Conservation (phyloP, 2,113 vertebrate species). For the Actenoides hombroni region DNA sequence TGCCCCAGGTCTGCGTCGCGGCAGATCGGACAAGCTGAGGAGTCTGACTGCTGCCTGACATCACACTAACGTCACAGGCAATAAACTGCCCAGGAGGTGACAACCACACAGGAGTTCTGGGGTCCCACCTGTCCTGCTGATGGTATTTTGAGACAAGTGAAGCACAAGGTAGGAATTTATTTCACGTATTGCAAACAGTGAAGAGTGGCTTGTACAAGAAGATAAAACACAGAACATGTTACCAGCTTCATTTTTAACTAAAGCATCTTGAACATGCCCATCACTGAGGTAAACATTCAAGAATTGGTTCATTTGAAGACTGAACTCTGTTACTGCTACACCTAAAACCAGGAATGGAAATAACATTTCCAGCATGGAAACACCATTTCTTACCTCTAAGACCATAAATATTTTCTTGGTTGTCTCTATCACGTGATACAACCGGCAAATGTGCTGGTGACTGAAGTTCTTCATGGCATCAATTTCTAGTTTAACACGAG, state of each 20-base stretch:
- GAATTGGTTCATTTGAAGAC: neutral
- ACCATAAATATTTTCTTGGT: slow-evolving; percentile 91
- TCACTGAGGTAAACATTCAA: neutral
- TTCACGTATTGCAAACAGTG: neutral
- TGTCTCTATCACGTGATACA: slow-evolving; percentile 95
- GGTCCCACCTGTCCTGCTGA: accelerated
- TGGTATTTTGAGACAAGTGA: neutral
- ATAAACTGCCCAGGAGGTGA: neutral
- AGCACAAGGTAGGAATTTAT: neutral
- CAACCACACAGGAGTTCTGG: accelerated
- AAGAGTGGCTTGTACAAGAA: neutral
- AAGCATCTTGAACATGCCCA: neutral
- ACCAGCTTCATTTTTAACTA: neutral
- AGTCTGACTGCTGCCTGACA: too few relatives aligned
- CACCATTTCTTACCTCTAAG: slow-evolving; percentile 82
- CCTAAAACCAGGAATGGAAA: neutral
- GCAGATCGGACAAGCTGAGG: neutral
- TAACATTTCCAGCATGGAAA: neutral
- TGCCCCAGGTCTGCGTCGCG: accelerated
- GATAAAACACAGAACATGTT: accelerated
- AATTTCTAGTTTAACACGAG: slow-evolving; percentile 90
- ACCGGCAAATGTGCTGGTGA: slow-evolving; percentile 90
- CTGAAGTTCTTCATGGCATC: slow-evolving; percentile 93
- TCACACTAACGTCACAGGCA: accelerated
- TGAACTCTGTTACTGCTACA: too few relatives aligned